Evolutionary conservation across 2,797 vertebrate species (phyloP).

Genomic region (Darevskia nairensis): DNA sequence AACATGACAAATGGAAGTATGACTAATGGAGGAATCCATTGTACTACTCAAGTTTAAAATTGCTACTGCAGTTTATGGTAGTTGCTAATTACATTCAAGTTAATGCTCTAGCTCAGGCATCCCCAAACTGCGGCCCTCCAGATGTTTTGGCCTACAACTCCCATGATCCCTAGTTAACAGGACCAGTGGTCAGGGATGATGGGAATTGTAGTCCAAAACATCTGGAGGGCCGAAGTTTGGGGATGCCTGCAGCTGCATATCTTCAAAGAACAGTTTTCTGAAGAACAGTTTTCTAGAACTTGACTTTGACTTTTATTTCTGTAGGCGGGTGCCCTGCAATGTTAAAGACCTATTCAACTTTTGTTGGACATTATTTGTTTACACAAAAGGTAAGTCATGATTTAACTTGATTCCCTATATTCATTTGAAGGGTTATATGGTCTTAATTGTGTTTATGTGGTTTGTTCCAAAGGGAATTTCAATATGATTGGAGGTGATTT

Average conservation of each 20-base stretch:
- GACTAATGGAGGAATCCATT: neutral
- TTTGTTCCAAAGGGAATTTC: conserved; percentile 89
- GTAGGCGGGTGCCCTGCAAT: conserved; percentile 88
- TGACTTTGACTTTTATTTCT: conserved; percentile 4
- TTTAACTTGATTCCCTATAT: neutral
- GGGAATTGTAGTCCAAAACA: too few species aligned
- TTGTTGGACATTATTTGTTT: conserved; percentile 98
- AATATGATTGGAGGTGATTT: conserved; percentile 97
- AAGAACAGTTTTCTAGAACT: conserved; percentile 3
- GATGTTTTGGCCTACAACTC: too few species aligned
- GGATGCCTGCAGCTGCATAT: neutral
- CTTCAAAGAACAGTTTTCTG: neutral
- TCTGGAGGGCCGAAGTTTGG: too few species aligned
- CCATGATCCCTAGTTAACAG: too few species aligned
- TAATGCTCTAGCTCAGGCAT: neutral
- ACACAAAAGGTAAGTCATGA: conserved; percentile 89
- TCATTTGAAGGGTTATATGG: neutral
- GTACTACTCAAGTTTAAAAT: neutral
- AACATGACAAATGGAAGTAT: neutral
- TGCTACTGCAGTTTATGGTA: neutral
- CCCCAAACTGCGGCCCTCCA: too few species aligned
- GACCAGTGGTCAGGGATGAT: too few species aligned
- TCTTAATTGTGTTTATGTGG: conserved; percentile 57
- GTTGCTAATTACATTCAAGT: neutral
- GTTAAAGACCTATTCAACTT: conserved; percentile 95